Evolutionary conservation across 2,113 vertebrate species (phyloP), one percentile per base, ranked within the genome.

Genomic region (Crotalus helleri): DNA sequence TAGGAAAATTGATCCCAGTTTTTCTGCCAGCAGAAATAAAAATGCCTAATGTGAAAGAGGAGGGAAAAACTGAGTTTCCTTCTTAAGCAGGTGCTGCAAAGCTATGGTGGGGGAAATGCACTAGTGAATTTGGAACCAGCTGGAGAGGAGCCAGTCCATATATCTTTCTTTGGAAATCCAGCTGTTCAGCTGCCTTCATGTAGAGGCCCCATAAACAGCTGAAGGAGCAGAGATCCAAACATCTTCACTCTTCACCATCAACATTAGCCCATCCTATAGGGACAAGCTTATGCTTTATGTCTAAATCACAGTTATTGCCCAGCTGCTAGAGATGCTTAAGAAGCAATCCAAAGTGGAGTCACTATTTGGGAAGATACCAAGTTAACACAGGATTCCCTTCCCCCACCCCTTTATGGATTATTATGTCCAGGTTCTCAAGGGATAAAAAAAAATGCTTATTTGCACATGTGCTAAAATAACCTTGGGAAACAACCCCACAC

Each of bases 21-120:
- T 97, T 96, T 95, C 94, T 95, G 97, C 98, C 97, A 98, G 97
- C 96, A 96, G 97, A 98, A 97, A 97, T 98, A 97, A 97, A 98
- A 96, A 97, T 98, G 97, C 96, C 97, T 94, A 81, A 93, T 96
- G 94, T 93, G 95, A 97, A 3, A 10, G n/a, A 94, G 92, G 81
- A 95, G 92, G 90, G 87, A 87, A 96, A 94, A 87, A 81, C 96
- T 95, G 96, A 54, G 93, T 97, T 94, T 97, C 95, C 96, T 97
- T 96, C 95, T 93, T 94, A 92, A 98, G 97, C 98, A 98, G 97
- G 97, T 98, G 98, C 61, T 96, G 94, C 94, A 87, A 96, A 94
- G 93, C 94, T 95, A 88, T 95, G 94, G 89, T 96, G 95, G 95
- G 96, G 96, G 97, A 94, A 91, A 97, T 97, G 97, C 96, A 97